Conservation (phyloP, 1,140 invertebrate genomes). For the Goniozus legneri region DNA sequence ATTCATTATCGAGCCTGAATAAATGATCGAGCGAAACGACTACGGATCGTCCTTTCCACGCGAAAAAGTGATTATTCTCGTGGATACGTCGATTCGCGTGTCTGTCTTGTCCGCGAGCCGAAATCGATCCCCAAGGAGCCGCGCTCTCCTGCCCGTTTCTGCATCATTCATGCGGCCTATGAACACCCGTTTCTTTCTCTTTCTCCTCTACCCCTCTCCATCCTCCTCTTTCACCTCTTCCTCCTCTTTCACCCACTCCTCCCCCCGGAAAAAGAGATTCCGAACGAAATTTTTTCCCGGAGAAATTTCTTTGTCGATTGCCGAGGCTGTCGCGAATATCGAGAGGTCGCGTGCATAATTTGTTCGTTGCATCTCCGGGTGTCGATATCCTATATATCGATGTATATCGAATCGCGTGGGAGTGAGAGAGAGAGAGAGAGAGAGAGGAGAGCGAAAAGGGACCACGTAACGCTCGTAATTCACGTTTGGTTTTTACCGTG, state of each 20-base stretch:
- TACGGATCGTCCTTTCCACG: constrained; percentile 9
- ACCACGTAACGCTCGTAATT: constrained; percentile 31
- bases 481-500: constrained; percentile 28
- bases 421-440: constrained; percentile 2
- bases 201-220: no score
- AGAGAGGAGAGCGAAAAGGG: constrained; percentile 17
- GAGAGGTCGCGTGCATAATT: background rate
- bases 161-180: no score
- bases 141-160: no score
- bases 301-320: no score
- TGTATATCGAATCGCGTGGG: background rate
- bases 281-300: no score
- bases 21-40: constrained; percentile 42
- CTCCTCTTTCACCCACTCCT: no score
- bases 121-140: constrained; percentile 51
- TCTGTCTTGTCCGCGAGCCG: constrained; percentile 31
- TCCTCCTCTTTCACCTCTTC: no score
- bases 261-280: no score
- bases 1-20: constrained; percentile 50
- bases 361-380: background rate
- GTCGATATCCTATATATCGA: background rate
- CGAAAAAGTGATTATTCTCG: constrained; percentile 51
- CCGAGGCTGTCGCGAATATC: background rate
- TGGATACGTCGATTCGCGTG: constrained; percentile 26
- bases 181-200: no score